Base-by-base conservation (phyloP, 1,140 invertebrate species). In the Pachyrhynchus sulphureomaculatus region DNA sequence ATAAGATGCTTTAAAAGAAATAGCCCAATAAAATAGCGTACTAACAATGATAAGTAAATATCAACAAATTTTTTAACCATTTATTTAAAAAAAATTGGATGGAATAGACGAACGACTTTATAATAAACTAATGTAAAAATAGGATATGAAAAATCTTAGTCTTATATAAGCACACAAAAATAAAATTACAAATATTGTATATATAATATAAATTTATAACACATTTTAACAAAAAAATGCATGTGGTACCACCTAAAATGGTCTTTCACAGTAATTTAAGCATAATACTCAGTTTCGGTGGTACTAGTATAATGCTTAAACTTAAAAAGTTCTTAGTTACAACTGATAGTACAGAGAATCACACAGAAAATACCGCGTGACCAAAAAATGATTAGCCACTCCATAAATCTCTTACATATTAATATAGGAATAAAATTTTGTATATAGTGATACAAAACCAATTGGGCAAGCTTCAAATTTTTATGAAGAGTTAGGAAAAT, bases 81-180 rank as follows among this genome's bases (percentile, higher is more conserved):
- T 18, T 51, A 36, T 54, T 54, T 37, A 37, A 37, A 59, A 59
- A 59, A 59, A 41, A 39, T 36, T 59, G 57, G 57, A 59, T 59
- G 57, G 57, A 59, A 59, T 51, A 51, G 44, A 48, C 37, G 21
- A 58, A 45, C 53, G 26, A 55, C 53, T 24, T 18, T 53, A 51
- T 20, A 45, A 34, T 26, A 56, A 58, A 15, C 21, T 48, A 48
- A 58, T 48, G 33, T 39, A 48, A 37, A 58, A 48, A 39, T 58
- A 58, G 33, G 33, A 58, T 48, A 41, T 47, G 36, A 21, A 41
- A 58, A 56, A 20, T 21, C n/a, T 24, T 29, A 33, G 20, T 48
- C 13, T 58, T 17, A 18, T 56, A 56, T 6, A 17, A 51, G 37
- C 45, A 23, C 55, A 48, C 55, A 59, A 59, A 58, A 44, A 56